Evolutionary conservation across 2,113 vertebrate species (phyloP), one percentile per base, ranked within the genome.

Genomic region (Neolamprologus fasciatus): DNA sequence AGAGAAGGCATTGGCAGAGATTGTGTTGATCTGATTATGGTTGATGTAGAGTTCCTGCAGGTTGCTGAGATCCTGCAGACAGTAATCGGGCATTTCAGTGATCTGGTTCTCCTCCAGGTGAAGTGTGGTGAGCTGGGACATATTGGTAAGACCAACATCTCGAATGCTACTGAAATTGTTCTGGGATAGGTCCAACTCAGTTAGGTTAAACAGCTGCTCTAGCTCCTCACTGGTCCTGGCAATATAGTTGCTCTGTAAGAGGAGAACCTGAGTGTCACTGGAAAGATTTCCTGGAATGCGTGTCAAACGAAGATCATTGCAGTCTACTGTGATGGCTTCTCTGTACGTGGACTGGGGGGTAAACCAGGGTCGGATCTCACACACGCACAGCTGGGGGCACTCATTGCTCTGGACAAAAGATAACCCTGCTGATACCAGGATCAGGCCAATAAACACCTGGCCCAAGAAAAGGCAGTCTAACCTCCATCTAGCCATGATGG

Each of bases 11-110:
- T 97, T 97, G 26, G 98, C 97, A 21, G 97, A 97, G 84, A 99
- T 99, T n/a, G 95, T 95, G 91, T 96, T 98, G 86, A 99, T 99
- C 95, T 99, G 98, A 96, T 99, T 99, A 90, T 99, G 98, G 73
- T 99, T 99, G 87, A 99, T 98, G 76, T 99, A 99, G 40, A 99
- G 97, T 92, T 99, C 99, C 91, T 99, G 98, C 76, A 99, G 96
- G 78, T 97, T 99, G 94, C 94, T 96, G 31, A 99, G 97, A 93
- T 98, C 98, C 86, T 98, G 98, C 89, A 99, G 95, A 92, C 98
- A 99, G 92, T 97, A 97, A 92, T 99, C 97, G 1, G 97, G 97
- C 98, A 99, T 98, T 94, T 99, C 98, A 0, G 95, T 96, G 58
- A 99, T 98, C 95, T 99, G 98, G 91, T 99, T 99, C 91, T 99